A percentile compares a stretch with the other conserved stretches of the same genome.
Evolutionary conservation across 37 sponge, comb jelly and placozoan species (phyloP).

Genomic region (Hormiphora californensis): DNA sequence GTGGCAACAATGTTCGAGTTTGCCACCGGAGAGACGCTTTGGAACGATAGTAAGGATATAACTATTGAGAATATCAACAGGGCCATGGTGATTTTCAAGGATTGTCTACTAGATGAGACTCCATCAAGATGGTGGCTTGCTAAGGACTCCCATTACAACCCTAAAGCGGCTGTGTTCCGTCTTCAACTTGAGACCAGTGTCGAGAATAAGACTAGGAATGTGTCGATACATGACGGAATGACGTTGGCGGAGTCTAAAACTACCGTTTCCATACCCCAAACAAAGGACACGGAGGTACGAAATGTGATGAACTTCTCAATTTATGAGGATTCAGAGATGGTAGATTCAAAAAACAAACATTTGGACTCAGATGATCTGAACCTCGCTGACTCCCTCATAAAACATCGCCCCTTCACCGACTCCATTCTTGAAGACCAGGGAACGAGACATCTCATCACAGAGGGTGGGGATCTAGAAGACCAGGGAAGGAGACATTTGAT

Average conservation of each 20-base stretch:
- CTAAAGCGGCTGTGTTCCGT: not conserved
- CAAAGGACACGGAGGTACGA: not conserved
- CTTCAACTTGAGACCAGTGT: not conserved
- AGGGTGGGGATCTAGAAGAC: not conserved
- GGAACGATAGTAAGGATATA: slow-evolving; percentile 11
- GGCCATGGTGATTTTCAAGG: not conserved
- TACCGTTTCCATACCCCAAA: not conserved
- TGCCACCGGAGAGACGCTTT: not conserved
- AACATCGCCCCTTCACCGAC: not conserved
- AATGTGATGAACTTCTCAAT: not conserved
- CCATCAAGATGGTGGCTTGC: not conserved
- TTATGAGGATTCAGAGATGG: slow-evolving; percentile 8
- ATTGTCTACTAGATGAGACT: slow-evolving; percentile 12
- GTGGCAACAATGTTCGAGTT: not conserved
- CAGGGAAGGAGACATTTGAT: slow-evolving; percentile 8
- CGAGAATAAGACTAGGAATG: not conserved
- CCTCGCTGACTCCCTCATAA: not conserved
- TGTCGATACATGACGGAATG: slow-evolving; percentile 26
- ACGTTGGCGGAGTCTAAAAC: not conserved
- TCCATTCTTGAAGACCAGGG: slow-evolving; percentile 32
- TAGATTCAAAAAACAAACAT: not conserved
- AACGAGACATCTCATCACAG: not conserved
- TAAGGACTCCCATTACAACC: slow-evolving; percentile 18
- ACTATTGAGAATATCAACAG: slow-evolving; percentile 24
- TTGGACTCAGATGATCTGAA: not conserved